Evolutionary conservation across 2,113 vertebrate genomes (phyloP).

Genomic region (Pteruthius melanotis): DNA sequence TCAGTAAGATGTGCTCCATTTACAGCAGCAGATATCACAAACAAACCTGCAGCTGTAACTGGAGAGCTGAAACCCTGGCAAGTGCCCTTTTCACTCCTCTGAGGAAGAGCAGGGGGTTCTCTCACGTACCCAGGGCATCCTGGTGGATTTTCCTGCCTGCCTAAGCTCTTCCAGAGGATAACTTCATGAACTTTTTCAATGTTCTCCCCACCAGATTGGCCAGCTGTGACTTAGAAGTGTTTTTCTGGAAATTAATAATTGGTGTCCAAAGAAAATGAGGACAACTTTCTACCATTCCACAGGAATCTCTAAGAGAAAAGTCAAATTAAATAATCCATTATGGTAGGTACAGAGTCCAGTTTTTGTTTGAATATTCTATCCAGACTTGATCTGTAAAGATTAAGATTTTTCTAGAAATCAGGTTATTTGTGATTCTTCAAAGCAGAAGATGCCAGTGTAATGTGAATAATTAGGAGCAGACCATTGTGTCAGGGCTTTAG

Average conservation of each 20-base stretch:
- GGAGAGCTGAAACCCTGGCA: background rate
- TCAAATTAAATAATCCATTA: background rate
- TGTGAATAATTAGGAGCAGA: background rate
- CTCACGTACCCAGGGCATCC: rapidly evolving
- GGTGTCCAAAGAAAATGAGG: background rate
- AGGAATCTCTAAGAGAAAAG: background rate
- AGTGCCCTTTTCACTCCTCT: background rate
- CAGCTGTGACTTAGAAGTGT: background rate
- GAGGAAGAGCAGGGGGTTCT: background rate
- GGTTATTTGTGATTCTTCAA: background rate
- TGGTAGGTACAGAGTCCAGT: rapidly evolving
- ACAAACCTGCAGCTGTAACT: background rate
- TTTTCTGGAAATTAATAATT: background rate
- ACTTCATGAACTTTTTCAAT: background rate
- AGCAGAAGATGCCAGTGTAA: background rate
- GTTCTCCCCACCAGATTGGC: background rate
- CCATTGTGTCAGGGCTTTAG: background rate
- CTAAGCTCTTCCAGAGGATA: background rate
- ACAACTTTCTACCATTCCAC: background rate
- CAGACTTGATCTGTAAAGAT: background rate
- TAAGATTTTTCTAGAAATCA: background rate
- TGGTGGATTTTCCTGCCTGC: background rate
- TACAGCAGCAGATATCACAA: background rate
- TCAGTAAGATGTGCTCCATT: background rate
- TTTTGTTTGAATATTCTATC: background rate